phyloP scores from a whole-genome alignment of 1,140 invertebrate genomes.

The Arctopsyche grandis region DNA sequence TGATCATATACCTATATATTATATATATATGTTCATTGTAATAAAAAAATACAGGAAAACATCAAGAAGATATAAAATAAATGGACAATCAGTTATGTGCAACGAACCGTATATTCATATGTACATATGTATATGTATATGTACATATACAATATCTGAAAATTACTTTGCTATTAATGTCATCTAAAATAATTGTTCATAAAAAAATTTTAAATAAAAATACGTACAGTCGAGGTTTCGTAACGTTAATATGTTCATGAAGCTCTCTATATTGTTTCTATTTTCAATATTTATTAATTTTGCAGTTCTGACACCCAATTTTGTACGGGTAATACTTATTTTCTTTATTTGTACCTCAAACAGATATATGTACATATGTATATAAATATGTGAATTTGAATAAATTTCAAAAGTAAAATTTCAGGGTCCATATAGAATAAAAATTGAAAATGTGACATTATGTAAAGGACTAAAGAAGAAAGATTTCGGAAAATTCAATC shows the following conservation, averaged over 20 bases:
- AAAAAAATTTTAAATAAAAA: not conserved
- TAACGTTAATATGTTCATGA: not conserved
- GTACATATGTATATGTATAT: not conserved
- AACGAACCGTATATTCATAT: no score
- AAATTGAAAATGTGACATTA: not conserved
- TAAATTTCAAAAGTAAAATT: not conserved
- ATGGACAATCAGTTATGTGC: no score
- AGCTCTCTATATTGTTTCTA: not conserved
- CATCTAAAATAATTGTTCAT: not conserved
- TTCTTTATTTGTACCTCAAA: no score
- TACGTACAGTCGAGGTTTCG: not conserved
- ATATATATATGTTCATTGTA: no score
- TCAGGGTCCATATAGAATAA: not conserved
- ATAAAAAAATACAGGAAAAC: no score
- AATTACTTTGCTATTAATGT: no score
- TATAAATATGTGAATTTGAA: not conserved
- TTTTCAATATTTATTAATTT: not conserved
- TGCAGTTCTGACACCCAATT: not conserved
- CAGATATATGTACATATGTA: no score
- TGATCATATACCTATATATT: no score
- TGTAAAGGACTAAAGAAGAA: not conserved
- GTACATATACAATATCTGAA: not conserved
- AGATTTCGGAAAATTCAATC: no score
- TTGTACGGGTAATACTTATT: not conserved
- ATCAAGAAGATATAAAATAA: no score